Evolutionary conservation across 2,113 vertebrate species (phyloP), one percentile per base, ranked within the genome.

Genomic region (Rhinichthys klamathensis): DNA sequence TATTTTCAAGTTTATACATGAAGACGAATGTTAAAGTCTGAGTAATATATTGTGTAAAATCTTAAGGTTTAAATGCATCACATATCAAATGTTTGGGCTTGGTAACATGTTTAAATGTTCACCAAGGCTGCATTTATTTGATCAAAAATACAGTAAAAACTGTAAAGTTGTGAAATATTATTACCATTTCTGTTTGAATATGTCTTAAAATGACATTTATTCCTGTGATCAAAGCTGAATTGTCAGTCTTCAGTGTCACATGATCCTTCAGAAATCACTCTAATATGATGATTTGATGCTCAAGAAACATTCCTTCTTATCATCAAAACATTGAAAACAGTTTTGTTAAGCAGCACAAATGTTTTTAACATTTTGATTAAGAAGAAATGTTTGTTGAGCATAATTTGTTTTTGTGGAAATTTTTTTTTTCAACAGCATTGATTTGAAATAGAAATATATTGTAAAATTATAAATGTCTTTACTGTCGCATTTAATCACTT

Each of bases 201-300:
- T 38, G 21, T 5, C 11, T 23, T 38, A 38, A 61, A 70, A 70
- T 6, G 9, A 1, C 6, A 70, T 70, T n/a, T 72, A 41, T 72
- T 41, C 2, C 35, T 72, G 21, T 6, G 67, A 70, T 18, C 16
- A 38, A 38, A 70, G 32, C 32, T 70, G 67, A 2, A 70, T 23
- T 70, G 11, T 70, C 67, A 70, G 65, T 70, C 35, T 70, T 70
- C 9, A 70, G 35, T 2, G 35, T 72, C 69, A 70, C 67, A 41
- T 41, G 69, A 72, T 72, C 32, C 67, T 72, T 72, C 35, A 72
- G 69, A 41, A 41, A 72, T n/a, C 35, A 12, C 12, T 70, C 4
- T 3, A 18, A 67, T 0, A 6, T 58, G 21, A 0, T 23, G 7
- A 58, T 58, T 9, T 51, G 4, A 3, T 61, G 10, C n/a, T 61